Evolutionary conservation across 1,140 invertebrate genomes (phyloP).

Genomic region (Drosophila watanabei): DNA sequence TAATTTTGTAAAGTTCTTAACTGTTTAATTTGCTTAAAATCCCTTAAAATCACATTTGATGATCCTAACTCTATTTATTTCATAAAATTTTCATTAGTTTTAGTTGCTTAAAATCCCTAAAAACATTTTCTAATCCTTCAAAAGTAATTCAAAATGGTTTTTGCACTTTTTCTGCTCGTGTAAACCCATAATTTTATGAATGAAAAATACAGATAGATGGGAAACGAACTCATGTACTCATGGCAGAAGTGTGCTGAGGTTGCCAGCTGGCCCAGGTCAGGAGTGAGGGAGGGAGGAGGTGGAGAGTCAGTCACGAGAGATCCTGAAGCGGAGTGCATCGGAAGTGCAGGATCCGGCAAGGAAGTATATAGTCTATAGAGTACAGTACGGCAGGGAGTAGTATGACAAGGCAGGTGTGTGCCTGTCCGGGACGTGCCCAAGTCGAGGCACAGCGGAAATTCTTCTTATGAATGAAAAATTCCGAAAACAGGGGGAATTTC

Average conservation of each 20-base stretch:
- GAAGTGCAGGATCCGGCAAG: slow-evolving; percentile 44
- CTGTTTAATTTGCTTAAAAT: no score
- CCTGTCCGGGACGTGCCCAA: slow-evolving; percentile 19
- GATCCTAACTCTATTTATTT: background rate
- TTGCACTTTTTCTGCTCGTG: background rate
- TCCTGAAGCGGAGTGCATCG: slow-evolving; percentile 26
- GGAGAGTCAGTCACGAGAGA: background rate
- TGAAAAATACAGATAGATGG: slow-evolving; percentile 21
- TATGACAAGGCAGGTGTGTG: slow-evolving; percentile 49
- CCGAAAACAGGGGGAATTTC: slow-evolving; percentile 1
- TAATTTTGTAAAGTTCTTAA: no score
- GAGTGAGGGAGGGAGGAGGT: background rate
- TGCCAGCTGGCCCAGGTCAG: slow-evolving; percentile 23
- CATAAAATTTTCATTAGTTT: background rate
- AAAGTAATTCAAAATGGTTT: background rate
- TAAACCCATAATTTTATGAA: slow-evolving; percentile 22
- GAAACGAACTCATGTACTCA: slow-evolving; percentile 9
- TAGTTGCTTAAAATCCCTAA: background rate
- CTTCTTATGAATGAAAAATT: slow-evolving; percentile 47
- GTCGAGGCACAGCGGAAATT: slow-evolving; percentile 27
- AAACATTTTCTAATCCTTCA: fast-evolving
- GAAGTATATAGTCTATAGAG: slow-evolving; percentile 13
- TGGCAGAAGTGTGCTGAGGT: slow-evolving; percentile 49
- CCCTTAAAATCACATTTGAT: no score
- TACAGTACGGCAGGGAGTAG: slow-evolving; percentile 5